phyloP scores from a whole-genome alignment of 2,888 invertebrate genomes.

The Mythimna ferrago region DNA sequence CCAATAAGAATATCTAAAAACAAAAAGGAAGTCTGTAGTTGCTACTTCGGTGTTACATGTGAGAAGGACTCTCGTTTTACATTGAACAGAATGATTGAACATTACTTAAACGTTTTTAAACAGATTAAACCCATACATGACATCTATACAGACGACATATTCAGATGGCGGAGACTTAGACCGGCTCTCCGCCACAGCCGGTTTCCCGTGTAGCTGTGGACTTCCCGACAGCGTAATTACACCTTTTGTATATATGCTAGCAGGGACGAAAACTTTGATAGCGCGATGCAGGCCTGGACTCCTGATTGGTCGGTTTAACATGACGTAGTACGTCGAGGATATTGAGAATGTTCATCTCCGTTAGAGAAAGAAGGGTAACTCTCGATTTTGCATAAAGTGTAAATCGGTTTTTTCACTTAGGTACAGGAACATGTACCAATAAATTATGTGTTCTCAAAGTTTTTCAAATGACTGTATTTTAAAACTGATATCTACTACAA shows the following conservation, averaged over 20 bases:
- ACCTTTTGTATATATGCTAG: constrained; percentile 68
- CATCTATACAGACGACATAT: constrained; percentile 75
- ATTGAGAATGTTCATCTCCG: constrained; percentile 1
- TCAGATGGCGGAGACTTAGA: constrained; percentile 72
- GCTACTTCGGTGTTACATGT: constrained; percentile 77
- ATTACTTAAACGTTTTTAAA: constrained; percentile 67
- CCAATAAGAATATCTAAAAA: not conserved
- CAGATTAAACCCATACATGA: constrained; percentile 75
- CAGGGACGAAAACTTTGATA: constrained; percentile 68
- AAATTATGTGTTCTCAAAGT: no score
- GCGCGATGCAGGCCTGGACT: constrained; percentile 71
- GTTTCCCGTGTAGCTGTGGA: constrained; percentile 80
- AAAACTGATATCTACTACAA: no score
- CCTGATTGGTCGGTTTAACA: constrained; percentile 46
- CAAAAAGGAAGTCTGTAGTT: constrained; percentile 81
- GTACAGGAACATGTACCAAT: not conserved
- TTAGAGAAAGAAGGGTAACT: constrained; percentile 42
- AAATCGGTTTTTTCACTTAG: not conserved
- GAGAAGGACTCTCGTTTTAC: constrained; percentile 71
- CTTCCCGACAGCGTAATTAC: constrained; percentile 65
- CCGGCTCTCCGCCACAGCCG: constrained; percentile 77
- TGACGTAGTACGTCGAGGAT: constrained; percentile 56
- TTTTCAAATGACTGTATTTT: no score
- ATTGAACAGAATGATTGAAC: constrained; percentile 80
- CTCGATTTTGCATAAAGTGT: constrained; percentile 19